These are phyloP conservation scores for Schrankia costaestrigalis DNA, from an alignment of 2,888 invertebrate genomes.

Conservation along the genomic window DNA sequence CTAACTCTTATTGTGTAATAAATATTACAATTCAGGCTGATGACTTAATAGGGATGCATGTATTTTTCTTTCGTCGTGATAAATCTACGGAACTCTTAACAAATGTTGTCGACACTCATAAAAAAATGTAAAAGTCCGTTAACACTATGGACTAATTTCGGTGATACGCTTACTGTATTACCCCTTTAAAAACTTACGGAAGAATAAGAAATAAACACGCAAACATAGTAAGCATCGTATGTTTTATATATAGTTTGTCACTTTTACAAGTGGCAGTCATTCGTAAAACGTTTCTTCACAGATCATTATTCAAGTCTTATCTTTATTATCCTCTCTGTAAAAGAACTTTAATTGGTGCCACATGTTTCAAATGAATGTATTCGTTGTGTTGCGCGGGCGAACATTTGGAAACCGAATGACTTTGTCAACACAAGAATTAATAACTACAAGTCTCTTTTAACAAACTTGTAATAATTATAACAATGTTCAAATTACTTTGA, in stretches of 20 bases:
- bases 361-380: constrained; percentile 61
- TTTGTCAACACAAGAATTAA: constrained; percentile 39
- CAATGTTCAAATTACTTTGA: constrained; percentile 16
- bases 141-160: no score
- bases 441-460: constrained; percentile 22
- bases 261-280: constrained; percentile 66
- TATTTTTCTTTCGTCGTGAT: no score
- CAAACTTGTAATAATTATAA: constrained; percentile 22
- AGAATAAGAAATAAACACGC: no score
- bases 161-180: no score
- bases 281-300: constrained; percentile 70
- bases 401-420: constrained; percentile 49
- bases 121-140: no score
- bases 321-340: constrained; percentile 70
- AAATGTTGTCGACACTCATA: no score
- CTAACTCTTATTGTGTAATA: no score
- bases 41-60: no score
- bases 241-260: constrained; percentile 54
- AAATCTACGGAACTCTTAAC: no score
- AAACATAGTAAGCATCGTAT: no score
- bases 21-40: no score
- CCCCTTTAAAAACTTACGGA: no score
- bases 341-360: constrained; percentile 76
- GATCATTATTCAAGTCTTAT: constrained; percentile 73
- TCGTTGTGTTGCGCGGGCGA: constrained; percentile 45